These are phyloP conservation scores for Microplitis deprimator DNA, from an alignment of 2,888 invertebrate genomes.

Conservation along the genomic window DNA sequence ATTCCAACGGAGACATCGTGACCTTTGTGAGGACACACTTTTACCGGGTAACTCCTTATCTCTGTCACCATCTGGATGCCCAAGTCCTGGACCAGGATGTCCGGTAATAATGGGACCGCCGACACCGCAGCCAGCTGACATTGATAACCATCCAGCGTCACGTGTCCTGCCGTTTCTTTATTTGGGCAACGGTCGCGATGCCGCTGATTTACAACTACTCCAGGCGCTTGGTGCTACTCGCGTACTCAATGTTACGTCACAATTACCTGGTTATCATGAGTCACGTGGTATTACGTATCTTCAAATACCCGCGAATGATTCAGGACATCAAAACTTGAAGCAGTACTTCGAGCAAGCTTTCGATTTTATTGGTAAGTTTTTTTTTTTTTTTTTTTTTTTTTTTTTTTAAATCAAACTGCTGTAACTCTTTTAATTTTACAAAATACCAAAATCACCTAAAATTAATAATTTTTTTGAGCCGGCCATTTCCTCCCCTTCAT, in stretches of 20 bases:
- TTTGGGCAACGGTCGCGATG: conserved; percentile 87
- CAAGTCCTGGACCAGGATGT: conserved; percentile 67
- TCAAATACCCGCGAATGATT: conserved; percentile 87
- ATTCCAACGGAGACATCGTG: conserved; percentile 80
- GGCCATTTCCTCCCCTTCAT: too few relatives aligned
- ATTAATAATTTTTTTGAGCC: too few relatives aligned
- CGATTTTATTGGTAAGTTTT: conserved; percentile 86
- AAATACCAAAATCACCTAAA: too few relatives aligned
- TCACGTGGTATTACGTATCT: conserved; percentile 79
- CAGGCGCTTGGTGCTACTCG: conserved; percentile 80
- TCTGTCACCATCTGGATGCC: conserved; percentile 62
- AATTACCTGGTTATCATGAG: conserved; percentile 81
- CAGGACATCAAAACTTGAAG: conserved; percentile 87
- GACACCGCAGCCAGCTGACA: conserved; percentile 73
- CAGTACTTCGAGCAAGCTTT: conserved; percentile 91
- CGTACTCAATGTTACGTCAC: conserved; percentile 87
- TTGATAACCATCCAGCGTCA: conserved; percentile 84
- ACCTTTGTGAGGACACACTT: conserved; percentile 81
- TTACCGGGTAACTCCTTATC: conserved; percentile 69
- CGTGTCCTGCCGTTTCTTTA: conserved; percentile 85
- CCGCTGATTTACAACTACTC: conserved; percentile 80
- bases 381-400: too few relatives aligned
- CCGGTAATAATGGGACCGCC: conserved; percentile 63
- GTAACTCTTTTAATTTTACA: too few relatives aligned
- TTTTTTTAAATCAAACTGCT: not conserved